Evolutionary conservation across 2,797 vertebrate genomes (phyloP).

Genomic region (Leptatherina wallacei): DNA sequence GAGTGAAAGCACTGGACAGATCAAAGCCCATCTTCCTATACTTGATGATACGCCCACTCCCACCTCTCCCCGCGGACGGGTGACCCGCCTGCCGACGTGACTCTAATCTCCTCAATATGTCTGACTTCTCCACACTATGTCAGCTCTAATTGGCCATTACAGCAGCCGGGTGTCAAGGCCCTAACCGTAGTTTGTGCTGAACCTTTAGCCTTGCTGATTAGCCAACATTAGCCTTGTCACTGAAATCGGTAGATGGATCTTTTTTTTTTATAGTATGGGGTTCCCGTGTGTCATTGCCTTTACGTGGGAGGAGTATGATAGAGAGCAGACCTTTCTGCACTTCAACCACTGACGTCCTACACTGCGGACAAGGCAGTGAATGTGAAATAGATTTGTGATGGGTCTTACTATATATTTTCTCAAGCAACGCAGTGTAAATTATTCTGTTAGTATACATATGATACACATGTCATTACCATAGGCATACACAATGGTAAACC

Average conservation of each 20-base stretch:
- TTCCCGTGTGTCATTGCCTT: slow-evolving; percentile 6
- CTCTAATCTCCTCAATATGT: slow-evolving; percentile 47
- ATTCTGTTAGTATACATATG: background rate
- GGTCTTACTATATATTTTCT: background rate
- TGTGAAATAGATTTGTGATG: slow-evolving; percentile 1
- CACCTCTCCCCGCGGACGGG: slow-evolving; percentile 1
- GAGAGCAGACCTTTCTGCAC: slow-evolving; percentile 11
- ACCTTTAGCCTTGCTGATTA: slow-evolving; percentile 47
- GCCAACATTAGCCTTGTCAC: slow-evolving; percentile 36
- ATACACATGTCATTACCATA: too few species aligned
- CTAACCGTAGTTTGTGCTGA: slow-evolving; percentile 18
- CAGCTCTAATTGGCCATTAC: slow-evolving; percentile 64
- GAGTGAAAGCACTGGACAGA: background rate
- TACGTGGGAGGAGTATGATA: slow-evolving; percentile 8
- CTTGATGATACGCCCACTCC: slow-evolving; percentile 16
- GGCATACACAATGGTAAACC: too few species aligned
- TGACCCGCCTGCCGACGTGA: slow-evolving; percentile 10
- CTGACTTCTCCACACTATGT: slow-evolving; percentile 34
- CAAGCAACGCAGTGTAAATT: background rate
- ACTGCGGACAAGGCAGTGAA: slow-evolving; percentile 1
- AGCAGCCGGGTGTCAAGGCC: slow-evolving; percentile 3
- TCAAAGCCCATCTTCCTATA: slow-evolving; percentile 23
- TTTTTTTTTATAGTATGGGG: background rate
- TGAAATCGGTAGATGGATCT: background rate
- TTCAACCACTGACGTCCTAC: background rate